Evolutionary conservation across 1,140 invertebrate genomes (phyloP).

Genomic region (Heliconius congener): DNA sequence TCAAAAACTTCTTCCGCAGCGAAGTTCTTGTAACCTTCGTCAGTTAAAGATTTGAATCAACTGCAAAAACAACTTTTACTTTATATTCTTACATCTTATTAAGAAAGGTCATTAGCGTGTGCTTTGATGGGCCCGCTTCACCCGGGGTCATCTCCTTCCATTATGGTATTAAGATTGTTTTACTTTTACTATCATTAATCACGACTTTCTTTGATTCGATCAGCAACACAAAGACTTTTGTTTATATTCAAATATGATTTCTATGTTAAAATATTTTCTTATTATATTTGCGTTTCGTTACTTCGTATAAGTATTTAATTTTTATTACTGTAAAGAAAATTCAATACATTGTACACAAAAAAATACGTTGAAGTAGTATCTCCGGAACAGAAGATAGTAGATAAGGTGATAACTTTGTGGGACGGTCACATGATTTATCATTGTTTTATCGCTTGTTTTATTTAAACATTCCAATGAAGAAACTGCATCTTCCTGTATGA

Average conservation of each 20-base stretch:
- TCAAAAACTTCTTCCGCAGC: constrained; percentile 16
- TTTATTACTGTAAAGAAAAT: constrained; percentile 5
- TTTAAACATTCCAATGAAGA: constrained; percentile 28
- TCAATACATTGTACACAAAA: constrained; percentile 8
- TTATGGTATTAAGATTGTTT: not conserved
- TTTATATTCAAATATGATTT: not conserved
- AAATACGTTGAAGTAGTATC: constrained; percentile 16
- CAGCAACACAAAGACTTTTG: too few relatives aligned
- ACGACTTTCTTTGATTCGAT: not conserved
- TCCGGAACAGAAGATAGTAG: constrained; percentile 25
- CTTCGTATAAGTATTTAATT: not conserved
- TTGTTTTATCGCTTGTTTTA: constrained; percentile 22
- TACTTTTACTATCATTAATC: not conserved
- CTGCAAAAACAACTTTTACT: constrained; percentile 18
- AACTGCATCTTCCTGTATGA: constrained; percentile 21
- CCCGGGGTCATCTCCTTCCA: constrained; percentile 7
- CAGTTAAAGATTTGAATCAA: constrained; percentile 25
- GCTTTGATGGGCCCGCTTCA: constrained; percentile 12
- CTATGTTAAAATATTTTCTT: not conserved
- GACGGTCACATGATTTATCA: constrained; percentile 22
- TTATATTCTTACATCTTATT: constrained; percentile 19
- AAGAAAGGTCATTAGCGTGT: constrained; percentile 7
- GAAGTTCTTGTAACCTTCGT: constrained; percentile 20
- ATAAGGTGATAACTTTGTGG: constrained; percentile 19
- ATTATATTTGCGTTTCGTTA: not conserved